A percentile compares a stretch with the other conserved stretches of the same genome.
These are phyloP conservation scores for Onchidella celtica DNA, from an alignment of 2,888 invertebrate species.

Conservation along the genomic window DNA sequence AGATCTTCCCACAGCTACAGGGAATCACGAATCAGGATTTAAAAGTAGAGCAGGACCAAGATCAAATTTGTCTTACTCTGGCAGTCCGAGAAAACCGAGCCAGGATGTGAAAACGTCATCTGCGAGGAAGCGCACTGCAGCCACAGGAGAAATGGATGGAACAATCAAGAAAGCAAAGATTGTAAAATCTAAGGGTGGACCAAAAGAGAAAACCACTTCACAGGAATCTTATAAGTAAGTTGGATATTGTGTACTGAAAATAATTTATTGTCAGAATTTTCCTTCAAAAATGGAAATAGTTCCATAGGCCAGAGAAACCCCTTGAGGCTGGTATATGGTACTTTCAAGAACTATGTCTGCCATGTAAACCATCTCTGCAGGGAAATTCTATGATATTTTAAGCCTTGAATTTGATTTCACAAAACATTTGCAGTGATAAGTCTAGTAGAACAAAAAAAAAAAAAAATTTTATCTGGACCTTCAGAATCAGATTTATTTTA, in stretches of 20 bases:
- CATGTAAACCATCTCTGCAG: not conserved
- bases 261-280: too few species aligned
- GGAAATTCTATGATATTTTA: too few species aligned
- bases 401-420: too few species aligned
- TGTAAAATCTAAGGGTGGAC: not conserved
- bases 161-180: constrained; percentile 12
- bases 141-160: not conserved
- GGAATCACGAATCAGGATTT: not conserved
- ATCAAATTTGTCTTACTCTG: not conserved
- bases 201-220: too few species aligned
- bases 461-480: too few species aligned
- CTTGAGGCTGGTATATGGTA: too few species aligned
- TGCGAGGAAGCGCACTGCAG: not conserved
- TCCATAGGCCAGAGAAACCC: too few species aligned
- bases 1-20: constrained; percentile 10
- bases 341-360: not conserved
- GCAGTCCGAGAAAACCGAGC: not conserved
- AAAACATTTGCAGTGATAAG: too few species aligned
- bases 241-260: too few species aligned
- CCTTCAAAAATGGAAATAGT: not conserved
- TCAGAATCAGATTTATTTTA: too few species aligned
- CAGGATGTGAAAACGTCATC: not conserved
- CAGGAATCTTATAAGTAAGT: constrained; percentile 32
- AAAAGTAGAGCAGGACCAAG: not conserved
- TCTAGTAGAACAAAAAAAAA: too few species aligned